phyloP scores from a whole-genome alignment of 37 sponge, comb jelly and placozoan species.

The Amphimedon queenslandica region DNA sequence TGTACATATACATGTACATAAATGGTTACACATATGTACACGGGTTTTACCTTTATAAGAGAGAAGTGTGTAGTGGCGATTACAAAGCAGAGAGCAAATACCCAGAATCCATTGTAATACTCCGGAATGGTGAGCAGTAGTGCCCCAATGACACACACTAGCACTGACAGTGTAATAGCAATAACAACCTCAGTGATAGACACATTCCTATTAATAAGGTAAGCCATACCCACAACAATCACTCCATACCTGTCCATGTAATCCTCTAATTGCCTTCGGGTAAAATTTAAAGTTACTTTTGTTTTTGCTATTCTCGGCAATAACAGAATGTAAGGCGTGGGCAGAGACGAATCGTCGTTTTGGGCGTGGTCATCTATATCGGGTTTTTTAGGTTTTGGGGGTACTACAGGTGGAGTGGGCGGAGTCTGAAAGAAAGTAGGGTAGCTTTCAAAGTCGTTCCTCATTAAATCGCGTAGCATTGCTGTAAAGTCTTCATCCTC shows the following conservation, averaged over 20 bases:
- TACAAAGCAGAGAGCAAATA: constrained; percentile 70
- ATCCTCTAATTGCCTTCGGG: constrained; percentile 45
- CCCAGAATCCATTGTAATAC: constrained; percentile 61
- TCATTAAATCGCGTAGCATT: too few species aligned
- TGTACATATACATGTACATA: too few species aligned
- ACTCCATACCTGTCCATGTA: constrained; percentile 61
- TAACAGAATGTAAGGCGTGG: constrained; percentile 26
- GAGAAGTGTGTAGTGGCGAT: constrained; percentile 76
- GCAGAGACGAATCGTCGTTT: constrained; percentile 3
- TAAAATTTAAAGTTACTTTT: constrained; percentile 28
- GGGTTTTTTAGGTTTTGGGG: neutral
- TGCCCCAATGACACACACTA: constrained; percentile 55
- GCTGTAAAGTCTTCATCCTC: neutral
- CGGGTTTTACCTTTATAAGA: constrained; percentile 65
- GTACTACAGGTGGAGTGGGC: neutral
- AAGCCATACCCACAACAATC: neutral
- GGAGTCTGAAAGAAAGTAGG: too few species aligned
- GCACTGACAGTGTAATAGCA: constrained; percentile 35
- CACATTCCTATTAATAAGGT: constrained; percentile 38
- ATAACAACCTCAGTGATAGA: constrained; percentile 26
- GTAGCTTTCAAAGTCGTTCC: too few species aligned
- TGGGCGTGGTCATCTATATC: neutral
- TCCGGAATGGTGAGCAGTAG: constrained; percentile 44
- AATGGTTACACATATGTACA: neutral
- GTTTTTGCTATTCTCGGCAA: constrained; percentile 49